Conservation (phyloP, 1,140 invertebrate species). For the Sminthurides bifidus region DNA sequence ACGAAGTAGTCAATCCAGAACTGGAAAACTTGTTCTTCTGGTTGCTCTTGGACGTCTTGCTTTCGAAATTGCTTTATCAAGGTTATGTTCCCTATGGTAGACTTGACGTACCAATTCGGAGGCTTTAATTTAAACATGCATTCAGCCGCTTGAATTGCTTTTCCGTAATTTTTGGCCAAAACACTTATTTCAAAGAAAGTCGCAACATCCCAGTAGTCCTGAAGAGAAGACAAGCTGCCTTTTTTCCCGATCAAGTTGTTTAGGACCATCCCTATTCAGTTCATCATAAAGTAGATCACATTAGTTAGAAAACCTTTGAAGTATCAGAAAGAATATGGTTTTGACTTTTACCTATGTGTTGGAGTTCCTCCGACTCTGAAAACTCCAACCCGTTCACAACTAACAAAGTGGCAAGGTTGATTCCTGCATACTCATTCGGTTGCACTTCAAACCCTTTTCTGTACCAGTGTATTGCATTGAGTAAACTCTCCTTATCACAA, state of each 20-base stretch:
- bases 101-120: constrained; percentile 96
- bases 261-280: constrained; percentile 64
- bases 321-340: no score
- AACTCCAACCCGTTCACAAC: constrained; percentile 97
- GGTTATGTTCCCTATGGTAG: constrained; percentile 94
- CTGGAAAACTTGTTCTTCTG: constrained; percentile 69
- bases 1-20: constrained; percentile 99
- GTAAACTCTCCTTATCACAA: constrained; percentile 71
- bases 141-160: constrained; percentile 93
- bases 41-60: constrained; percentile 51
- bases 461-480: constrained; percentile 95
- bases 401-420: constrained; percentile 93
- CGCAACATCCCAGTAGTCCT: constrained; percentile 99
- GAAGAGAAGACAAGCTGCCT: constrained; percentile 79
- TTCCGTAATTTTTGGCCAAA: constrained; percentile 89
- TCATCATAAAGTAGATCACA: constrained; percentile 24
- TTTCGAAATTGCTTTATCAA: constrained; percentile 87
- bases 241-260: constrained; percentile 98
- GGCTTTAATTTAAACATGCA: constrained; percentile 99
- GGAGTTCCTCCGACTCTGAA: constrained; percentile 54
- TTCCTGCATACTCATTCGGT: constrained; percentile 97
- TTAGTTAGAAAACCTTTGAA: constrained; percentile 1
- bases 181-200: constrained; percentile 99
- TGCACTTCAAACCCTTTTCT: constrained; percentile 94
- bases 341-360: constrained; percentile 63